A percentile compares a stretch with the other conserved stretches of the same genome.
Conservation (phyloP, 2,113 vertebrate genomes). For the Odontesthes bonariensis region DNA sequence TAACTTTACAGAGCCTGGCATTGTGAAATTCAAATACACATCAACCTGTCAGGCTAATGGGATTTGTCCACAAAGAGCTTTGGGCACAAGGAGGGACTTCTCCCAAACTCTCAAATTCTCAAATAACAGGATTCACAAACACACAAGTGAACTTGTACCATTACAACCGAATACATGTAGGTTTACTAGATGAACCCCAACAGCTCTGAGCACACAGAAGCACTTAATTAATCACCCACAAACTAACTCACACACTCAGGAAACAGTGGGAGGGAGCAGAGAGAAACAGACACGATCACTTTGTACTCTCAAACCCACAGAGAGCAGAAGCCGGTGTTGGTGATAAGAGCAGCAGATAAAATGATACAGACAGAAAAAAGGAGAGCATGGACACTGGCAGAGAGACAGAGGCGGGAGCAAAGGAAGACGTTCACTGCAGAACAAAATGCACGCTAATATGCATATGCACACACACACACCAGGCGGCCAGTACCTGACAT, state of each 20-base stretch:
- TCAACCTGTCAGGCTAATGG: conserved; percentile 34
- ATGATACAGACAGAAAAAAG: conserved; percentile 65
- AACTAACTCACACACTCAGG: conserved; percentile 22
- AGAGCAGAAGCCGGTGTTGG: conserved; percentile 63
- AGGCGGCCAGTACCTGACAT: conserved; percentile 2
- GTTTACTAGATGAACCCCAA: conserved; percentile 25
- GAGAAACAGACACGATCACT: conserved; percentile 57
- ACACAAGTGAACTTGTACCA: not conserved
- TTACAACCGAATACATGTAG: not conserved
- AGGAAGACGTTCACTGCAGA: conserved; percentile 14
- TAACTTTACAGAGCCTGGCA: conserved; percentile 1
- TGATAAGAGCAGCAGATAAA: conserved; percentile 68
- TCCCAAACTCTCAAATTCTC: not conserved
- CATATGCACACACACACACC: not conserved
- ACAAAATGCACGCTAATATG: conserved; percentile 40
- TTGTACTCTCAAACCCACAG: conserved; percentile 64
- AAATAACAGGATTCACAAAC: conserved; percentile 8
- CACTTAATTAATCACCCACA: conserved; percentile 38
- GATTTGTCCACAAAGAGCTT: conserved; percentile 37
- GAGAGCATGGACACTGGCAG: conserved; percentile 64
- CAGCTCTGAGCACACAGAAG: conserved; percentile 23
- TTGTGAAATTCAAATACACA: not conserved
- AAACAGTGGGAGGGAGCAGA: conserved; percentile 43
- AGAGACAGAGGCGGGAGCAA: conserved; percentile 21
- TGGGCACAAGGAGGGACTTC: conserved; percentile 12